phyloP scores from a whole-genome alignment of 2,113 vertebrate species.

The Protomyctophum bolini region DNA sequence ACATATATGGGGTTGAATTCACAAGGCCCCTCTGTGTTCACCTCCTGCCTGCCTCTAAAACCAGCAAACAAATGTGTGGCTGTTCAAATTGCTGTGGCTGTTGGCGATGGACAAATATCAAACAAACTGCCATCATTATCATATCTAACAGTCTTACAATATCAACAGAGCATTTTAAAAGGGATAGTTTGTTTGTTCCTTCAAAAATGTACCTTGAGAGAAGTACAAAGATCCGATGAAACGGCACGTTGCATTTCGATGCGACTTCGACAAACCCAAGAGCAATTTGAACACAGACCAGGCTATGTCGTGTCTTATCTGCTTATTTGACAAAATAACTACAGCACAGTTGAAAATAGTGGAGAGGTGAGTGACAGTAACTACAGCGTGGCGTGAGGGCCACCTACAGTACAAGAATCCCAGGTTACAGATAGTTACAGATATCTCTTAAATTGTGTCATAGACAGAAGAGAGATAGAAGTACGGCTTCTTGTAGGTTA shows the following conservation, averaged over 20 bases:
- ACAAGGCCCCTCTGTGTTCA: not conserved
- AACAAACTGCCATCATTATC: conserved; percentile 14
- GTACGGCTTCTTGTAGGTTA: conserved; percentile 47
- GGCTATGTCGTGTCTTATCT: conserved; percentile 21
- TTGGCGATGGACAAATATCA: conserved; percentile 19
- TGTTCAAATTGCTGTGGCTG: conserved; percentile 3
- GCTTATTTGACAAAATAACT: conserved; percentile 40
- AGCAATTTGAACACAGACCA: conserved; percentile 27
- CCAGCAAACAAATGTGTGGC: conserved; percentile 2
- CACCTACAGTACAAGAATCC: conserved; percentile 39
- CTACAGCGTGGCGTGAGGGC: conserved; percentile 29
- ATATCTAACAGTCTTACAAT: conserved; percentile 13
- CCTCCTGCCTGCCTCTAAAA: not conserved
- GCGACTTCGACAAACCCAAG: conserved; percentile 26
- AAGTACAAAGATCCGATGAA: conserved; percentile 34
- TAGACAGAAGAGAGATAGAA: conserved; percentile 45
- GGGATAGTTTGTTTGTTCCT: conserved; percentile 24
- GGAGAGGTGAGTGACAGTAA: conserved; percentile 48
- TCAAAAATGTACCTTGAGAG: conserved; percentile 15
- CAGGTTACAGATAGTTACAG: conserved; percentile 50
- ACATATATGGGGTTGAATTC: not conserved
- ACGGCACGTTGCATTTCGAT: conserved; percentile 43
- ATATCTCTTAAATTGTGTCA: conserved; percentile 56
- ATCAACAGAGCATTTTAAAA: conserved; percentile 17
- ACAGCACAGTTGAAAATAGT: conserved; percentile 52